Percentiles rank a stretch among this genome's conserved stretches.
Evolutionary conservation across 2,113 vertebrate genomes (phyloP).

Genomic region (Nyctibius bracteatus): DNA sequence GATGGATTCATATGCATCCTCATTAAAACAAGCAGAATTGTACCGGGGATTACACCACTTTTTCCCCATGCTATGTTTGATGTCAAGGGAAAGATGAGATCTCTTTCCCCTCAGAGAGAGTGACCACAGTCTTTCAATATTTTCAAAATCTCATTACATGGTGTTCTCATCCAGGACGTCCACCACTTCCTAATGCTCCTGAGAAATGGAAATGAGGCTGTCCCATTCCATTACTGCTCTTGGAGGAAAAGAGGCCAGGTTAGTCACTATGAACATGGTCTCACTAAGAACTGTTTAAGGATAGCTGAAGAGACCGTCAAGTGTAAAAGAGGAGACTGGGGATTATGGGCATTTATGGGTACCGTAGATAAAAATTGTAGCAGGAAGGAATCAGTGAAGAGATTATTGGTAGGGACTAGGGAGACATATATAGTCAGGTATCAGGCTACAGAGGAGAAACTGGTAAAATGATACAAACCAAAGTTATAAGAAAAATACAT

Average conservation of each 20-base stretch:
- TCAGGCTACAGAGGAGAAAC: background rate
- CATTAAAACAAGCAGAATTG: background rate
- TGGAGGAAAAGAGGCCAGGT: background rate
- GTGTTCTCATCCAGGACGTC: background rate
- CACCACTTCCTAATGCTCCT: background rate
- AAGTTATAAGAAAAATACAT: background rate
- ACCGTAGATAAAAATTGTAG: background rate
- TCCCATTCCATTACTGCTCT: background rate
- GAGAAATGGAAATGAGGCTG: background rate
- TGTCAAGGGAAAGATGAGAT: background rate
- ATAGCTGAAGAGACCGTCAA: background rate
- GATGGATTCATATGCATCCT: background rate
- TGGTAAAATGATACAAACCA: background rate
- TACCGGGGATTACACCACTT: background rate
- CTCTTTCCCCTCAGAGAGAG: background rate
- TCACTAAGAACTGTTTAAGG: background rate
- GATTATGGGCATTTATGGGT: background rate
- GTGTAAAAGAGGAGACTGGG: background rate
- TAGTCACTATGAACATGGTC: background rate
- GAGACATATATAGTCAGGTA: background rate
- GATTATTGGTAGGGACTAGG: background rate
- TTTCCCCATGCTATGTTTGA: background rate
- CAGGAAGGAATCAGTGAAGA: background rate
- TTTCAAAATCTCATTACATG: background rate
- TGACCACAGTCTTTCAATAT: background rate